These are phyloP conservation scores for Ageneiosus marmoratus DNA, from an alignment of 2,113 vertebrate species.

Conservation along the genomic window DNA sequence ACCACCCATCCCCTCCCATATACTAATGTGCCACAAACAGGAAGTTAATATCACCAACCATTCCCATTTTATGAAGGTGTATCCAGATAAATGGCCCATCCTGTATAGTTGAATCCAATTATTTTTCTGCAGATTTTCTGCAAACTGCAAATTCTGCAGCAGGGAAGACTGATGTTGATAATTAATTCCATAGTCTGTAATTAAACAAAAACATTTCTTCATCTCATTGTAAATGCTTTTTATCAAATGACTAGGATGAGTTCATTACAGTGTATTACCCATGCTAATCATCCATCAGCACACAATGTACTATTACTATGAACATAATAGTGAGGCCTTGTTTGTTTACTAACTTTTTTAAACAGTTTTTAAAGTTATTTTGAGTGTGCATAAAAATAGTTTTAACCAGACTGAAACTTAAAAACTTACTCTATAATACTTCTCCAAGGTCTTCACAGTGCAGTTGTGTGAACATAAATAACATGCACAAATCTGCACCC, in stretches of 20 bases:
- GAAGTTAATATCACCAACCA: no score
- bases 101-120: background rate
- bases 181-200: conserved; percentile 1
- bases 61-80: no score
- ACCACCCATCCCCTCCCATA: no score
- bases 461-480: conserved; percentile 39
- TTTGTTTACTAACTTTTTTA: background rate
- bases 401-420: conserved; percentile 5
- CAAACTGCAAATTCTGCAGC: background rate
- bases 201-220: background rate
- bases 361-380: conserved; percentile 3
- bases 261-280: background rate
- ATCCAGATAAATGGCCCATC: no score
- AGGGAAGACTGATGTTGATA: background rate
- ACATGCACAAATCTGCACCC: conserved; percentile 34
- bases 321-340: background rate
- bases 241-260: conserved; percentile 10
- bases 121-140: background rate
- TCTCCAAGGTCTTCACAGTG: conserved; percentile 28
- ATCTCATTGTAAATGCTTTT: conserved; percentile 10
- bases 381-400: conserved; percentile 15
- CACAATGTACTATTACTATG: conserved; percentile 11
- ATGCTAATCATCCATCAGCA: background rate
- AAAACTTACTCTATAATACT: conserved; percentile 1
- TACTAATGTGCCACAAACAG: no score